These are phyloP conservation scores for Crotophaga sulcirostris DNA, from an alignment of 2,113 vertebrate genomes.

Conservation along the genomic window DNA sequence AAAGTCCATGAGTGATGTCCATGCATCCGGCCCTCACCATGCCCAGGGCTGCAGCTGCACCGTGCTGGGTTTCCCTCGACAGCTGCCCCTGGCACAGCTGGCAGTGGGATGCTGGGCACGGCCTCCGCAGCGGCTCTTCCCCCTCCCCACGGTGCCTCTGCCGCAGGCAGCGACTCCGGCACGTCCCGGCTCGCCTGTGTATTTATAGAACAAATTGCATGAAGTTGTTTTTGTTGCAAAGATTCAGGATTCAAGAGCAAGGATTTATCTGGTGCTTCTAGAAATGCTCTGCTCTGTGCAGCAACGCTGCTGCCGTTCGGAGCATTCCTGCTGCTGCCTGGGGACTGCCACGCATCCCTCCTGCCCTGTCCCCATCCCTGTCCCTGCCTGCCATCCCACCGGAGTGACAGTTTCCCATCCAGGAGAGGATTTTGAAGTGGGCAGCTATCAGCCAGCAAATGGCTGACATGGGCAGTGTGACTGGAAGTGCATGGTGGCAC, in stretches of 20 bases:
- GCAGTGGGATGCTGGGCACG: neutral
- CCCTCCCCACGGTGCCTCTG: neutral
- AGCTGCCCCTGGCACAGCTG: neutral
- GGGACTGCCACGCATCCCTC: accelerated
- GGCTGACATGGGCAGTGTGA: neutral
- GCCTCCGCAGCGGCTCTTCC: neutral
- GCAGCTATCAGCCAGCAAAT: neutral
- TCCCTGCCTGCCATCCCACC: neutral
- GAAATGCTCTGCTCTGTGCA: neutral
- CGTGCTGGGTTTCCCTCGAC: neutral
- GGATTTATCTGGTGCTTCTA: neutral
- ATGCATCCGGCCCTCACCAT: accelerated
- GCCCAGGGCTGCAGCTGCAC: accelerated
- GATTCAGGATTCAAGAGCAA: neutral
- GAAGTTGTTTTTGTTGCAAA: conserved; percentile 45
- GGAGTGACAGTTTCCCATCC: neutral
- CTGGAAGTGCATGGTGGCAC: neutral
- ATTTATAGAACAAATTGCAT: conserved; percentile 57
- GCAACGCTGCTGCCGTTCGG: neutral
- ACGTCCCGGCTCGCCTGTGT: conserved; percentile 39
- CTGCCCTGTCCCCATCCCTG: too few species aligned
- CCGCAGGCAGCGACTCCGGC: neutral
- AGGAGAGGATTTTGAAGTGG: neutral
- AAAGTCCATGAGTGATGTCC: accelerated
- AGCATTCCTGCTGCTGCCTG: neutral